Evolutionary conservation across 1,140 invertebrate genomes (phyloP).

Genomic region (Drosophila subobscura): DNA sequence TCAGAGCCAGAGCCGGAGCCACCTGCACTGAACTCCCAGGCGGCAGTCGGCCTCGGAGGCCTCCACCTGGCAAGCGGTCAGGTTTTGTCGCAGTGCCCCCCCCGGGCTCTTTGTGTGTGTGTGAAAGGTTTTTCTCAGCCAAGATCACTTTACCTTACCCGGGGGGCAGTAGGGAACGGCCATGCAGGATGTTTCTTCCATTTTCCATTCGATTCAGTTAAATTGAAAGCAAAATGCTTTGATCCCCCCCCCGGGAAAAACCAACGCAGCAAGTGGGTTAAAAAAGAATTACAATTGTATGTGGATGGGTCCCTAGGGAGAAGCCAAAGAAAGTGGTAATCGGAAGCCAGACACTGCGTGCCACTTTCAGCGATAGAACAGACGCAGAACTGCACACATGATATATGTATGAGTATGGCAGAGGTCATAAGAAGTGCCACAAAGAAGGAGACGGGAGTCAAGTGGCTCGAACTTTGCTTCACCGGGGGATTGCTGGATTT

Average conservation of each 20-base stretch:
- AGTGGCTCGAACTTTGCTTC: slow-evolving; percentile 7
- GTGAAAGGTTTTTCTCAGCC: slow-evolving; percentile 39
- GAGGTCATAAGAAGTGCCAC: too few species aligned
- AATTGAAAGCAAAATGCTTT: slow-evolving; percentile 19
- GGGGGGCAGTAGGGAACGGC: not conserved
- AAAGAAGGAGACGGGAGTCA: too few species aligned
- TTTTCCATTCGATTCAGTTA: slow-evolving; percentile 4
- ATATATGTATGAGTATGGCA: too few species aligned
- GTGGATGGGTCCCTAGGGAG: not conserved
- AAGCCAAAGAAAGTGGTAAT: slow-evolving; percentile 8
- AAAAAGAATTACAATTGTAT: slow-evolving; percentile 22
- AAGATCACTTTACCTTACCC: not conserved
- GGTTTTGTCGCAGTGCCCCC: slow-evolving; percentile 18
- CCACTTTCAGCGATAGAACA: too few species aligned
- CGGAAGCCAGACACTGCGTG: slow-evolving; percentile 30
- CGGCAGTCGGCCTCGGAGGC: slow-evolving; percentile 16
- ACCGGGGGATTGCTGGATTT: not conserved
- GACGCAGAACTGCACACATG: too few species aligned
- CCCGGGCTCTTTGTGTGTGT: slow-evolving; percentile 34
- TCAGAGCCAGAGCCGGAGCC: slow-evolving; percentile 28
- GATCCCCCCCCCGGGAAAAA: slow-evolving; percentile 23
- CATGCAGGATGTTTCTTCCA: slow-evolving; percentile 4
- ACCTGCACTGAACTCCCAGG: slow-evolving; percentile 45
- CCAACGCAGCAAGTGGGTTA: slow-evolving; percentile 26
- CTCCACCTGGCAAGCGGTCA: slow-evolving; percentile 16